These are phyloP conservation scores for Mesoligia furuncula DNA, from an alignment of 2,888 invertebrate species.

Conservation along the genomic window DNA sequence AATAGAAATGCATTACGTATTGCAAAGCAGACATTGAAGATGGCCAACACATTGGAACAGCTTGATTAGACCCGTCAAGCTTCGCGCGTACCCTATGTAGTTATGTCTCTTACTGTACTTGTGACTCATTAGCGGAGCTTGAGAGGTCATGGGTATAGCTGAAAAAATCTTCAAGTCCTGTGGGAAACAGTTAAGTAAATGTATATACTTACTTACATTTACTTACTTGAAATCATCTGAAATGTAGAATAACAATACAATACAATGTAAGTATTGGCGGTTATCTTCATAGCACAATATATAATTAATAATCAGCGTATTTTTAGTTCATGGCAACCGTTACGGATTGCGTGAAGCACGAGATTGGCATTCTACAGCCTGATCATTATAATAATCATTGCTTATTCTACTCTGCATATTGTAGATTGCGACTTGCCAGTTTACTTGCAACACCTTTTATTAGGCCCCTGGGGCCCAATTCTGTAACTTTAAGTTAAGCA, in stretches of 20 bases:
- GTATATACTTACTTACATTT: background rate
- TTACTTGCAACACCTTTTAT: slow-evolving; percentile 7
- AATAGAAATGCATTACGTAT: background rate
- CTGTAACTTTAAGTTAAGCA: too few species aligned
- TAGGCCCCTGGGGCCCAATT: too few species aligned
- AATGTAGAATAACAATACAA: slow-evolving; percentile 17
- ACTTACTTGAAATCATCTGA: background rate
- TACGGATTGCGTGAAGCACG: slow-evolving; percentile 68
- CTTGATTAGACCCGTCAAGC: background rate
- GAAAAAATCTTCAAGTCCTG: background rate
- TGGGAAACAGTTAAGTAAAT: background rate
- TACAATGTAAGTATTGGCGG: background rate
- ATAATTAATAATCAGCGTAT: slow-evolving; percentile 45
- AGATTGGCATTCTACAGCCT: slow-evolving; percentile 42
- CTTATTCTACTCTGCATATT: slow-evolving; percentile 18
- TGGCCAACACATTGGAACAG: background rate
- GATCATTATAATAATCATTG: slow-evolving; percentile 50
- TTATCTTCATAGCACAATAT: slow-evolving; percentile 8
- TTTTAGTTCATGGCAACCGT: slow-evolving; percentile 68
- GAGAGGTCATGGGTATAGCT: background rate
- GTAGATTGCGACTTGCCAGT: background rate
- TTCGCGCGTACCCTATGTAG: too few species aligned
- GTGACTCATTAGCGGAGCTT: too few species aligned
- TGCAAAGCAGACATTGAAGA: background rate
- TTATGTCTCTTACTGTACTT: too few species aligned